A percentile compares a stretch with the other conserved stretches of the same genome.
phyloP scores from a whole-genome alignment of 2,888 invertebrate genomes.

The Nemotelus pantherinus region DNA sequence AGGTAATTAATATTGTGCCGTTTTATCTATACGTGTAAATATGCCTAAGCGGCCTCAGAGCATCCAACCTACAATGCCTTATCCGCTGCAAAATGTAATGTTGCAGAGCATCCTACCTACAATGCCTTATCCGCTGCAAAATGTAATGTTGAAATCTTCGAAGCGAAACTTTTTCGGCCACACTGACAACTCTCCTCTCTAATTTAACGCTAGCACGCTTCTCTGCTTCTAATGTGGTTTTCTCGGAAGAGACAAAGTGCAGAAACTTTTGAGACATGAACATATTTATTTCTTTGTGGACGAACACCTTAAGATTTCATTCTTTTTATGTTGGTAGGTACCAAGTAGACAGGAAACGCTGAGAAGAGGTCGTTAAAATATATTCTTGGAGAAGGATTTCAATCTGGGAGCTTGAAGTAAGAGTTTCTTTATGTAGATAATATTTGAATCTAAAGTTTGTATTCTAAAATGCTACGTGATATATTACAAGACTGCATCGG shows the following conservation, averaged over 20 bases:
- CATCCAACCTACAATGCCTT: too few relatives aligned
- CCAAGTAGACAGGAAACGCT: too few relatives aligned
- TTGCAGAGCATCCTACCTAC: neutral
- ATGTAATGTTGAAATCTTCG: constrained; percentile 15
- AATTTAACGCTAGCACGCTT: constrained; percentile 44
- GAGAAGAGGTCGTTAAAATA: neutral
- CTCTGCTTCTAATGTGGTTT: constrained; percentile 42
- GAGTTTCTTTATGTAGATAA: neutral
- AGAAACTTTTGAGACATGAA: constrained; percentile 41
- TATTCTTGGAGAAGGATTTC: neutral
- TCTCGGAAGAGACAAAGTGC: constrained; percentile 28
- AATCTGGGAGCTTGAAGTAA: constrained; percentile 13
- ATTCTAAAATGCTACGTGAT: too few relatives aligned
- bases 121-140: too few relatives aligned
- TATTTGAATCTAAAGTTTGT: neutral
- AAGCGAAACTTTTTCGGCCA: constrained; percentile 37
- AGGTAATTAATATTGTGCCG: constrained; percentile 9
- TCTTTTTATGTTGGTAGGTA: neutral
- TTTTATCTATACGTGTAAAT: neutral
- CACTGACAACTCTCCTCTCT: constrained; percentile 27
- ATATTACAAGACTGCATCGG: too few relatives aligned
- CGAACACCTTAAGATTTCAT: constrained; percentile 23
- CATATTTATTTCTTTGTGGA: constrained; percentile 35
- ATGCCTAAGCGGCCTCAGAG: too few relatives aligned
- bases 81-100: constrained; percentile 21